A percentile compares a stretch with the other conserved stretches of the same genome.
These are phyloP conservation scores for Corydoras maculifer DNA, from an alignment of 2,113 vertebrate genomes.

Conservation along the genomic window DNA sequence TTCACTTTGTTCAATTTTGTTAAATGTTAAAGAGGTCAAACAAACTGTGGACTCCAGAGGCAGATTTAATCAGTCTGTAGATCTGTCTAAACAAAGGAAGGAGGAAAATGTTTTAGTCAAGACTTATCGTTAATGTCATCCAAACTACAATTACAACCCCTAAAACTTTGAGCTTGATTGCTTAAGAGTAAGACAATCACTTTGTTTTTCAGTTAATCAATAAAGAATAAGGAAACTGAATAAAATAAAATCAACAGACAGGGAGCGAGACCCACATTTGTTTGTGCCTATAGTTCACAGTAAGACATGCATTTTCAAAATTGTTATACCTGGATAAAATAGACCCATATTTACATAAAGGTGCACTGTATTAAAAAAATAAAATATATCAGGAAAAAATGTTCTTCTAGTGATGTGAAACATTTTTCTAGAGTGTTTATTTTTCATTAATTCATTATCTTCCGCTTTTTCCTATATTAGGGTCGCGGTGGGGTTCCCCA, in stretches of 20 bases:
- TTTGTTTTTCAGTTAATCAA: constrained; percentile 17
- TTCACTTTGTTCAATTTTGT: too few species aligned
- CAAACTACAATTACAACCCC: constrained; percentile 8
- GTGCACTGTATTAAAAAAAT: too few species aligned
- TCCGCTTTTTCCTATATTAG: too few species aligned
- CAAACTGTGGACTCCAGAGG: not conserved
- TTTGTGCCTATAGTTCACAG: constrained; percentile 20
- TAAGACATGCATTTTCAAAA: constrained; percentile 13
- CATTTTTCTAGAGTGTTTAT: too few species aligned
- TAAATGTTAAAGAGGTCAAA: too few species aligned
- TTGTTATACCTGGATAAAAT: not conserved
- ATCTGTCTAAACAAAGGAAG: not conserved
- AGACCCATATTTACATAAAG: too few species aligned
- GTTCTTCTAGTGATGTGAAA: too few species aligned
- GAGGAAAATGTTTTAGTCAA: constrained; percentile 12
- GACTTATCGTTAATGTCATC: constrained; percentile 27
- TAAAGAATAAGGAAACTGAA: constrained; percentile 1
- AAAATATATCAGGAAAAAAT: too few species aligned
- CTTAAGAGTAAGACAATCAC: constrained; percentile 12
- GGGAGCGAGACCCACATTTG: constrained; percentile 4
- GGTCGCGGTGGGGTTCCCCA: too few species aligned
- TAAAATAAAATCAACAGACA: constrained; percentile 10
- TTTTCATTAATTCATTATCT: too few species aligned
- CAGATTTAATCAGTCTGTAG: constrained; percentile 19
- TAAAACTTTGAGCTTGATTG: constrained; percentile 22